These are phyloP conservation scores for Luidia sarsii DNA, from an alignment of 53 echinoderm and acorn worm species.

Conservation along the genomic window DNA sequence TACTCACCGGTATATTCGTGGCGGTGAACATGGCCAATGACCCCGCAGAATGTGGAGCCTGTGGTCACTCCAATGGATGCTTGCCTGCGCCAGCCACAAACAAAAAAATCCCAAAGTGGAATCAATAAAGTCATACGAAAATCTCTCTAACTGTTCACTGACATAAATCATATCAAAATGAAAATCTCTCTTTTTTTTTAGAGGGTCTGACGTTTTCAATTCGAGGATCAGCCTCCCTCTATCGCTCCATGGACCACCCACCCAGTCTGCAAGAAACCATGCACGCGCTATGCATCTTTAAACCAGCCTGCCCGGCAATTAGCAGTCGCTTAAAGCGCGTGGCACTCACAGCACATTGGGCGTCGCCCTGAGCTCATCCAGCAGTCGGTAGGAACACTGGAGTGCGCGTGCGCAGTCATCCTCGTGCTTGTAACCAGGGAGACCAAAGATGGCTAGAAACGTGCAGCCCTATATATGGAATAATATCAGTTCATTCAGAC, in stretches of 20 bases:
- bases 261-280: too few species aligned
- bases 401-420: slow-evolving; percentile 94
- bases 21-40: slow-evolving; percentile 92
- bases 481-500: too few species aligned
- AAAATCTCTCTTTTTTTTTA: too few species aligned
- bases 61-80: slow-evolving; percentile 96
- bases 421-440: slow-evolving; percentile 97
- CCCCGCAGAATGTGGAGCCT: slow-evolving; percentile 95
- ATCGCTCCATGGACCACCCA: too few species aligned
- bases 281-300: too few species aligned
- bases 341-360: slow-evolving; percentile 78
- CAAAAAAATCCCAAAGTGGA: neutral
- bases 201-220: too few species aligned
- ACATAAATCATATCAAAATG: too few species aligned
- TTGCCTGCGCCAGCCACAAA: slow-evolving; percentile 59
- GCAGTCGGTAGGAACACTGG: slow-evolving; percentile 76
- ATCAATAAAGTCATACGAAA: neutral
- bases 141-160: too few species aligned
- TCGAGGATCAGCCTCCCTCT: too few species aligned
- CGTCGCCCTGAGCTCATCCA: slow-evolving; percentile 72
- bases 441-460: slow-evolving; percentile 94
- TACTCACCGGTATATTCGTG: slow-evolving; percentile 98
- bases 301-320: too few species aligned
- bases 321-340: too few species aligned
- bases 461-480: slow-evolving; percentile 77